These are phyloP conservation scores for Coccyzus lansbergi DNA, from an alignment of 2,797 vertebrate species.

Conservation along the genomic window DNA sequence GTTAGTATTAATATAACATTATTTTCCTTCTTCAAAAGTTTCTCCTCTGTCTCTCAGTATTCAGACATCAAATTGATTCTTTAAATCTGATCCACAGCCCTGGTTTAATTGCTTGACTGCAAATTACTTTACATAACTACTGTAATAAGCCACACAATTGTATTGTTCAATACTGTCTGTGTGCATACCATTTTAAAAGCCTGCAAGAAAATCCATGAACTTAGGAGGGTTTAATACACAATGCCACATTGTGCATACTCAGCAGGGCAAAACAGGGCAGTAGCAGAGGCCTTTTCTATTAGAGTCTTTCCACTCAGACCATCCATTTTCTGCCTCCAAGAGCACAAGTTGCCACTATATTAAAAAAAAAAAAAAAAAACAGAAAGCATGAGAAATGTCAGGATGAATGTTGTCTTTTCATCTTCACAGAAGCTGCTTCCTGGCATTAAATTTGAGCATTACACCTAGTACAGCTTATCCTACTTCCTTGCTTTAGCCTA, in stretches of 20 bases:
- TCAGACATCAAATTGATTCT: neutral
- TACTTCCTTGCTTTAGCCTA: neutral
- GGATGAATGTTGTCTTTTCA: constrained; percentile 14
- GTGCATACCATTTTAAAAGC: neutral
- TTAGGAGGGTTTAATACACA: constrained; percentile 7
- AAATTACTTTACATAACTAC: neutral
- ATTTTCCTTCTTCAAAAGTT: neutral
- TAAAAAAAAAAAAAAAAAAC: neutral
- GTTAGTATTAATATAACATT: neutral
- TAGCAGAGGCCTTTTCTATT: neutral
- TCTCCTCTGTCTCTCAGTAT: neutral
- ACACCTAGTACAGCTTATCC: neutral
- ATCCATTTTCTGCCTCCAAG: neutral
- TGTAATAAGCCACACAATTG: neutral
- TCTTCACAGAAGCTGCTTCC: neutral
- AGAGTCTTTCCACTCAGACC: neutral
- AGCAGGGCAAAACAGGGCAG: neutral
- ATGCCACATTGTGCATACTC: neutral
- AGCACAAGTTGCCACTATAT: neutral
- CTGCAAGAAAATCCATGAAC: neutral
- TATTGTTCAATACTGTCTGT: neutral
- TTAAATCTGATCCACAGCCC: neutral
- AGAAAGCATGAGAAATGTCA: neutral
- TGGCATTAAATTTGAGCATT: neutral
- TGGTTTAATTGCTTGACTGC: neutral